phyloP scores from a whole-genome alignment of 2,888 invertebrate species.

The Fragum fragum region DNA sequence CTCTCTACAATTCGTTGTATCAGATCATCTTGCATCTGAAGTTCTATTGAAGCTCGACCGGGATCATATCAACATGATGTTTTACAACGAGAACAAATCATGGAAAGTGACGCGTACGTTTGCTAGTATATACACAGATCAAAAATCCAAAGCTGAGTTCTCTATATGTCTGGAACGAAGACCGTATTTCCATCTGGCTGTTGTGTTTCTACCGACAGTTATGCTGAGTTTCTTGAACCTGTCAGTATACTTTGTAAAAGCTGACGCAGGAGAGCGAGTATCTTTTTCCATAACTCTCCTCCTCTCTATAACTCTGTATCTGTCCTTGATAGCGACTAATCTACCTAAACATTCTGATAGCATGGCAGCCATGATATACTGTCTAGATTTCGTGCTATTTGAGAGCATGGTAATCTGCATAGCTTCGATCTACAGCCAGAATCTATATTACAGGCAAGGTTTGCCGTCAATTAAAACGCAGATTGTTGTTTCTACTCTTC shows the following conservation, averaged over 20 bases:
- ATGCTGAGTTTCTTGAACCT: slow-evolving; percentile 36
- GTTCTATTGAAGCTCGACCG: background rate
- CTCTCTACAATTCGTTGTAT: slow-evolving; percentile 22
- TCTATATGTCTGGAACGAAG: background rate
- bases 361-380: slow-evolving; percentile 40
- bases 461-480: background rate
- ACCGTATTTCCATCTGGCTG: background rate
- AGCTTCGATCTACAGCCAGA: background rate
- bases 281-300: slow-evolving; percentile 44
- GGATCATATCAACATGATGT: background rate
- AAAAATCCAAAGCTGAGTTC: background rate
- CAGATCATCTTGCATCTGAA: slow-evolving; percentile 18
- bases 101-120: background rate
- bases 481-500: background rate
- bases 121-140: background rate
- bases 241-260: slow-evolving; percentile 36
- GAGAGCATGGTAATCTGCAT: slow-evolving; percentile 38
- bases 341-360: slow-evolving; percentile 42
- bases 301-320: slow-evolving; percentile 36
- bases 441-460: background rate
- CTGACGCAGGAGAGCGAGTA: slow-evolving; percentile 44
- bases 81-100: background rate
- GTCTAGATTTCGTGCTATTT: slow-evolving; percentile 25
- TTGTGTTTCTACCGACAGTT: slow-evolving; percentile 34
- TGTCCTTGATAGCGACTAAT: slow-evolving; percentile 29